Base-by-base conservation (phyloP, 2,797 vertebrate species). In the Clarias platycephalus region DNA sequence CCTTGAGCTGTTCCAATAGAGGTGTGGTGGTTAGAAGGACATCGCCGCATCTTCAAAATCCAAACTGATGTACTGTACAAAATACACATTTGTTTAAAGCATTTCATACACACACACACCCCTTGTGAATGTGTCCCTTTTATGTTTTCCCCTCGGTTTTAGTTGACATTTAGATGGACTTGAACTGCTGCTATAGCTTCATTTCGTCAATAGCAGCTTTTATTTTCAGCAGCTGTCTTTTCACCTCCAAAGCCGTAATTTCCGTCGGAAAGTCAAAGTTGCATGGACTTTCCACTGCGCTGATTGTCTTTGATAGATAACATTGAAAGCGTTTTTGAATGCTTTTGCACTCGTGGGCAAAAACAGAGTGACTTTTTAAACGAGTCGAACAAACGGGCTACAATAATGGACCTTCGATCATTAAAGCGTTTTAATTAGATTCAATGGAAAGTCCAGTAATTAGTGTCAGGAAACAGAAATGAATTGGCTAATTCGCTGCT, bases 361-460 rank as follows among this genome's bases (percentile, higher is more conserved):
- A 86, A 86, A 83, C 62, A 24, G 78, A 82, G 62, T 8, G 10
- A n/a, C 64, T 63, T 82, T 64, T 71, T 24, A 15, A 62, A 84
- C 34, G 72, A 82, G 64, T 55, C 77, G 57, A 81, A 84, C 24
- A 31, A 79, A 76, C 24, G n/a, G n/a, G 8, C 66, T 55, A 18
- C 74, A 84, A 63, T 83, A 86, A 84, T 72, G 62, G 72, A 68
- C 44, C 49, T 24, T 70, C 70, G 44, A 84, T 80, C 79, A 88
- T 88, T 84, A 84, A 84, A 84, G 62, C 26, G 53, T 53, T 86
- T 84, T 88, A 88, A 88, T 88, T 86, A 53, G 85, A 86, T 86
- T 82, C 80, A 84, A 77, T 60, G 57, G 79, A 37, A 44, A 80
- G 34, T 88, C 67, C 82, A 70, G 83, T 31, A 74, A 84, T 88